Base-by-base conservation (phyloP, 2,797 vertebrate species). In the Sciurus vulgaris region DNA sequence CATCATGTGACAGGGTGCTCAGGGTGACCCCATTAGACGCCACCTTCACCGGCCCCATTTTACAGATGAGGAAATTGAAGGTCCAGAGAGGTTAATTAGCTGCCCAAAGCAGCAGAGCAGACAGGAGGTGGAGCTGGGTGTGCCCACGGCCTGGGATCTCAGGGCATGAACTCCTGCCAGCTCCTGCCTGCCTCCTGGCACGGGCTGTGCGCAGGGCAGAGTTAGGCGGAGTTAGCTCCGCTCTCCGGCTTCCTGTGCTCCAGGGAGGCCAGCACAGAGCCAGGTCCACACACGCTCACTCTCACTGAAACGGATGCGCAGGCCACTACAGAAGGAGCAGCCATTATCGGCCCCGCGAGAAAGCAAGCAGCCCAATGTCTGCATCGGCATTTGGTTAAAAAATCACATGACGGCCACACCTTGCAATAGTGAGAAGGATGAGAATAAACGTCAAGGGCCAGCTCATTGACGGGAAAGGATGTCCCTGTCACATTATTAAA, bases 401-500 rank as follows among this genome's bases (percentile, higher is more conserved):
- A 67, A 49, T 89, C 18, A 74, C 13, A 4, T 41, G 30, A 15
- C n/a, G 22, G 24, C 79, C 2, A 4, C 33, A 44, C 61, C 73
- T 86, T 84, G 51, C 67, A 86, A 73, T 30, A 94, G 61, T n/a
- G 77, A 93, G 54, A 41, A 44, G 56, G 30, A 12, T 63, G 15
- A 17, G 67, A 70, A 85, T 77, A 70, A 93, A 81, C 51, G 63
- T 82, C 81, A 82, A 22, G 61, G 54, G 24, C 33, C 61, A 3
- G 74, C 69, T 85, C 86, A 86, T 10, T 72, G 70, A 79, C 51
- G 63, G 49, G 72, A 44, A 76, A 81, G 5, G 78, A 78, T 49
- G 72, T 91, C 74, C 22, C 49, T 73, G 49, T 86, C 73, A 82
- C 35, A 13, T 76, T 77, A 35, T 72, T 77, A 54, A 85, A 95